phyloP scores from a whole-genome alignment of 2,113 vertebrate genomes.

The Butorides virescens region DNA sequence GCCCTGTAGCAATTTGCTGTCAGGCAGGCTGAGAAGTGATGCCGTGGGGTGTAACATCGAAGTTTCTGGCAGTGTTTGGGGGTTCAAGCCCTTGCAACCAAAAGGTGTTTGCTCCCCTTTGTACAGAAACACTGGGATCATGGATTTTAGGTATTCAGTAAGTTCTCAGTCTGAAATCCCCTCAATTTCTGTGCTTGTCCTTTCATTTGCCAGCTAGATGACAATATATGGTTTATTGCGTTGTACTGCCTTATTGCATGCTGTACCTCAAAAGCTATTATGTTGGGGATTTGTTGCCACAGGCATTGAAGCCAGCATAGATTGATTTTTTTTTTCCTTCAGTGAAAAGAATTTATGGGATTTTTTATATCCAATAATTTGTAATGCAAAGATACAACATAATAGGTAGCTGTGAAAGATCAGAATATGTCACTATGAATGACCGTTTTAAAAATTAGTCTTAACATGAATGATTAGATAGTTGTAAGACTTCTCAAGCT shows the following conservation, averaged over 20 bases:
- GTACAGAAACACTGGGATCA: background rate
- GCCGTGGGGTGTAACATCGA: accelerated
- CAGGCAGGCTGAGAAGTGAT: background rate
- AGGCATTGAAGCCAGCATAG: background rate
- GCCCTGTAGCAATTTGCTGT: background rate
- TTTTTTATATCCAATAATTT: background rate
- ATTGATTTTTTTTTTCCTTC: background rate
- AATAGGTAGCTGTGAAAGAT: background rate
- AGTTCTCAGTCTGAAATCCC: background rate
- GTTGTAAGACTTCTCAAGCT: background rate
- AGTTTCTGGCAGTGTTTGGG: background rate
- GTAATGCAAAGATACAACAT: background rate
- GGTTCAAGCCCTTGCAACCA: background rate
- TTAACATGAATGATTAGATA: background rate
- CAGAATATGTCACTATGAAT: background rate
- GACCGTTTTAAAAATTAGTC: background rate
- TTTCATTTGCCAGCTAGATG: background rate
- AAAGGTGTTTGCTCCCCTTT: background rate
- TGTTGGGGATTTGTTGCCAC: background rate
- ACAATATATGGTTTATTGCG: background rate
- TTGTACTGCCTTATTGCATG: background rate
- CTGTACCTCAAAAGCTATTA: background rate
- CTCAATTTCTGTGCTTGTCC: background rate
- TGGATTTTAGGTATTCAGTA: background rate
- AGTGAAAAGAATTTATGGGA: background rate